phyloP scores from a whole-genome alignment of 2,888 invertebrate genomes.

The Trypoxylon attenuatum region DNA sequence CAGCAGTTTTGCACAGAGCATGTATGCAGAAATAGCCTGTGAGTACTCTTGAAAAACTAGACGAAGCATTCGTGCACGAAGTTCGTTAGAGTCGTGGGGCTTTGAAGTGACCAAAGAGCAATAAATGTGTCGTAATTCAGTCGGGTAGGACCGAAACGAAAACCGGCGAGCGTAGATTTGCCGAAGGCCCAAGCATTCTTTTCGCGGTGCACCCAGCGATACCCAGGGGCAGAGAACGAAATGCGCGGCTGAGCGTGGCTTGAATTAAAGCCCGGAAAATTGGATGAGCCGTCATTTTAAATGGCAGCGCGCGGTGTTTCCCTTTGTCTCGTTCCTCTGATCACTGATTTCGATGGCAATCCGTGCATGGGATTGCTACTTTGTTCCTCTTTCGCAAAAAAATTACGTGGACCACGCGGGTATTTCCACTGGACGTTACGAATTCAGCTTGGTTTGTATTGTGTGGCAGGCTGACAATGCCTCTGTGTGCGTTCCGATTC shows the following conservation, averaged over 20 bases:
- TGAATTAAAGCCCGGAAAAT: constrained; percentile 61
- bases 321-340: constrained; percentile 19
- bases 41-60: too few species aligned
- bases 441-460: neutral
- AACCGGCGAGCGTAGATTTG: constrained; percentile 2
- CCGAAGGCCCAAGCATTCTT: constrained; percentile 7
- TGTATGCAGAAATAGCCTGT: too few species aligned
- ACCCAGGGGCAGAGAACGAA: constrained; percentile 36
- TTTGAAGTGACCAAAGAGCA: constrained; percentile 44
- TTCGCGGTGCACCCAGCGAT: constrained; percentile 10
- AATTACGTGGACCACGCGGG: too few species aligned
- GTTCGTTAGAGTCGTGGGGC: too few species aligned
- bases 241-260: constrained; percentile 44
- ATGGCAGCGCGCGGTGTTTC: constrained; percentile 8
- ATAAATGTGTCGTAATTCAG: constrained; percentile 41
- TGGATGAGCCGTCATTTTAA: constrained; percentile 56
- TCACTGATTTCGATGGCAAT: constrained; percentile 22
- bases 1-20: too few species aligned
- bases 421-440: neutral
- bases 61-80: too few species aligned
- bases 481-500: too few species aligned
- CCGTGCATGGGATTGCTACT: constrained; percentile 34
- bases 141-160: constrained; percentile 33
- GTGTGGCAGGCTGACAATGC: too few species aligned
- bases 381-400: constrained; percentile 17